Base-by-base conservation (phyloP, 2,888 invertebrate species). In the Lasioglossum marginatum region DNA sequence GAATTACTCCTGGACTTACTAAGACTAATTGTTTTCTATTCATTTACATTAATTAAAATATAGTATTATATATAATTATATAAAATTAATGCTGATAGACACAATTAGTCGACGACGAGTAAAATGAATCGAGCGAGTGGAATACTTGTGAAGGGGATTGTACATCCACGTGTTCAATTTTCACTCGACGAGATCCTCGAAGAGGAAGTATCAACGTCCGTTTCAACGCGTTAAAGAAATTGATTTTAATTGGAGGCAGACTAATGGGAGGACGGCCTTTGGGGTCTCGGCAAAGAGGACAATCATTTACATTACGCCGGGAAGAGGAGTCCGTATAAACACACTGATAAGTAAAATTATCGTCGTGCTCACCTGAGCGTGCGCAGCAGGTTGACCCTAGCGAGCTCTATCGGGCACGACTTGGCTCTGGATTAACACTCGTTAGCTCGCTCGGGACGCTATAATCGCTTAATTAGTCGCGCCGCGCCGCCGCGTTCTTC, bases 391-490 rank as follows among this genome's bases (percentile, higher is more conserved):
- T 75, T 90, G 89, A 90, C 89, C 89, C 83, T 71, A 60, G 73
- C 60, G 77, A 70, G 74, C 68, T 85, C 79, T 80, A 82, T 83
- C 83, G 34, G 82, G 81, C 90, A 90, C 90, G 89, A 88, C 86
- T 90, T 78, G 88, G 78, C 88, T 85, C 79, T 83, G 88, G 87
- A 88, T 90, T 90, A 90, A 90, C 90, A 90, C 89, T 90, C 89
- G 90, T 90, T 90, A 90, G 79, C 83, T 85, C 82, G 79, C 79
- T 79, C 73, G 77, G 71, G 83, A 85, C 72, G 85, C 88, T 84
- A 84, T 90, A 90, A 90, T 90, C 90, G 90, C 90, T 90, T 90
- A 90, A 90, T 90, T 90, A 90, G 90, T 87, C 88, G 88, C 82
- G 71, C 70, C 81, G 85, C 86, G 80, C 77, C 82, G 70, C 84